Evolutionary conservation across 2,113 vertebrate genomes (phyloP).

Genomic region (Vulpes ferrilata): DNA sequence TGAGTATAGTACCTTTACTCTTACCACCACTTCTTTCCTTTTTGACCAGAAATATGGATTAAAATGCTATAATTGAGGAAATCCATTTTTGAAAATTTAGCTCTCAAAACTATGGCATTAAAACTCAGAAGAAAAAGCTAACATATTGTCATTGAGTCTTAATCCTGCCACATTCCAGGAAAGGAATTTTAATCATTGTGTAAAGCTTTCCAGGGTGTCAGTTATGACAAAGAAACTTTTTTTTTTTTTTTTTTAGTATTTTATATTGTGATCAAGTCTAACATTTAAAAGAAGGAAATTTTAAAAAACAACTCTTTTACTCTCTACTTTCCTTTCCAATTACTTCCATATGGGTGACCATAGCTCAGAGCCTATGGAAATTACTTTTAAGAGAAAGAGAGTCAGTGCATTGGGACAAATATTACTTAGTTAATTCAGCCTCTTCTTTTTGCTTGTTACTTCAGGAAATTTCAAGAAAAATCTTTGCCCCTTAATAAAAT

Average conservation of each 20-base stretch:
- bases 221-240: conserved; percentile 43
- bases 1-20: background rate
- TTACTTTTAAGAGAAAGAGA: conserved; percentile 43
- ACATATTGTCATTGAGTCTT: background rate
- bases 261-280: background rate
- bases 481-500: conserved; percentile 33
- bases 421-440: background rate
- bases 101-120: conserved; percentile 26
- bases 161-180: conserved; percentile 50
- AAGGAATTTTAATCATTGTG: conserved; percentile 56
- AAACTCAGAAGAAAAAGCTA: conserved; percentile 39
- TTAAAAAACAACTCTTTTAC: background rate
- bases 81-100: conserved; percentile 13
- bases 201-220: conserved; percentile 26
- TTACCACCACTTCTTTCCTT: background rate
- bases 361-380: background rate
- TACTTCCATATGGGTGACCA: background rate
- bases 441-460: conserved; percentile 48
- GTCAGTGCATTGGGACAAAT: background rate
- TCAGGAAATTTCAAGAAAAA: conserved; percentile 43
- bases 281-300: background rate
- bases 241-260: background rate
- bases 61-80: background rate
- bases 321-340: background rate
- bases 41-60: background rate